Base-by-base conservation (phyloP, 2,113 vertebrate genomes). In the Isurus oxyrinchus region DNA sequence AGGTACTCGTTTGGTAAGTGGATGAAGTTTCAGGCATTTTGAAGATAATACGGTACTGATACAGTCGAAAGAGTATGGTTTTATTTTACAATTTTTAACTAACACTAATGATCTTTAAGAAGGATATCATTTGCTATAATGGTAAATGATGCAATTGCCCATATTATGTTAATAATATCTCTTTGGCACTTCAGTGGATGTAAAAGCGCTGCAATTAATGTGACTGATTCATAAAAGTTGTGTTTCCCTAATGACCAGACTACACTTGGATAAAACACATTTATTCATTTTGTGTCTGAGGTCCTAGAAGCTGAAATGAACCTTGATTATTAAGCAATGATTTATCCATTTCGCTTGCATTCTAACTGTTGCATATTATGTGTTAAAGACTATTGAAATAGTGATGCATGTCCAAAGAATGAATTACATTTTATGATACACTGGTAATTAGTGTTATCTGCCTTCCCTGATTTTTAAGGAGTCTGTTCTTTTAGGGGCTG, bases 1-100 rank as follows among this genome's bases (percentile, higher is more conserved):
- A 98, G 98, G 98, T 98, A 98, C 97, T 98, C 98, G 96, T 98
- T 98, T 97, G 98, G 98, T 98, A 98, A 98, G 98, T 98, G 98
- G 96, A 59, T 96, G n/a, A 97, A n/a, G 97, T 96, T 23, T 94
- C 96, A 96, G 96, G 96, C 44, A 49, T 72, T 95, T 72, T 95
- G 94, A 95, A 95, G 44, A 95, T 95, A 14, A 6, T 72, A 1
- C 8, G n/a, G 44, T 44, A 94, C 23, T 49, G 59, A 90, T 90
- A 90, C 55, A 63, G 40, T 72, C 27, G 25, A 95, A 95, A 72
- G 81, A 84, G 7, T 35, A 72, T 95, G 40, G 69, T 69, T 69
- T 72, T 61, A 84, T 44, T 40, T 84, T 23, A 84, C 40, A 84
- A 44, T 44, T 55, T 53, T 0, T 55, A 94, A 40, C 2, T 19